Percentiles rank a stretch among this genome's conserved stretches.
These are phyloP conservation scores for Blastobasis adustella DNA, from an alignment of 2,888 invertebrate genomes.

Conservation along the genomic window DNA sequence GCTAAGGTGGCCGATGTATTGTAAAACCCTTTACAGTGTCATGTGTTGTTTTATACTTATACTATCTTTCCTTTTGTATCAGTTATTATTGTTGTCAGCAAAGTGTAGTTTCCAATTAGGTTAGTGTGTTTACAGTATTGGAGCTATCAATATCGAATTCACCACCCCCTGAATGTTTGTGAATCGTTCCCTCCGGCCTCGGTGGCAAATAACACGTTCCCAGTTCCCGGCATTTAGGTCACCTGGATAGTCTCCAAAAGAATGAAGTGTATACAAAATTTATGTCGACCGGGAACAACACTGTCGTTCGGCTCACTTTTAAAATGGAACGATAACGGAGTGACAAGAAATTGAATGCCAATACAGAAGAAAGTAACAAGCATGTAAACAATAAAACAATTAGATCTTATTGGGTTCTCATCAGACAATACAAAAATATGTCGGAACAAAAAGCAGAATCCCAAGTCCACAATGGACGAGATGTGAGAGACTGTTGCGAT, in stretches of 20 bases:
- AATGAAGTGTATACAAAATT: conserved; percentile 14
- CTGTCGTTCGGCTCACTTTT: conserved; percentile 5
- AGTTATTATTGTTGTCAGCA: no score
- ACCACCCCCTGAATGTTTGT: conserved; percentile 30
- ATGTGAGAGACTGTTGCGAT: conserved; percentile 36
- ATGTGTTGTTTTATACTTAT: no score
- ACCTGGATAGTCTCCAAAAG: conserved; percentile 63
- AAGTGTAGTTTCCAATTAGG: not conserved
- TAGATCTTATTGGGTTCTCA: conserved; percentile 11
- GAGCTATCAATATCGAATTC: no score
- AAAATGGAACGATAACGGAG: conserved; percentile 9
- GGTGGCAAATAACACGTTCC: not conserved
- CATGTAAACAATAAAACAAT: conserved; percentile 3
- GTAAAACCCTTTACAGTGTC: not conserved
- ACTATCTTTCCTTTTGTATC: no score
- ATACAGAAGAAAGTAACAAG: conserved; percentile 2
- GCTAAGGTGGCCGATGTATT: conserved; percentile 3
- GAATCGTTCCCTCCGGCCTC: conserved; percentile 25
- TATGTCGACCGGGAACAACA: no score
- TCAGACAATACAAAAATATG: conserved; percentile 11
- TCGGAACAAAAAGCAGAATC: conserved; percentile 20
- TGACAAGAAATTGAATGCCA: conserved; percentile 28
- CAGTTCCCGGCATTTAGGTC: conserved; percentile 54
- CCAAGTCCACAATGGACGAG: conserved; percentile 33
- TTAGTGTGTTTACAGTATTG: not conserved